Evolutionary conservation across 92 coral and sea anemone genomes (phyloP), one percentile per base, ranked within the genome.

Genomic region (Porites evermanni): DNA sequence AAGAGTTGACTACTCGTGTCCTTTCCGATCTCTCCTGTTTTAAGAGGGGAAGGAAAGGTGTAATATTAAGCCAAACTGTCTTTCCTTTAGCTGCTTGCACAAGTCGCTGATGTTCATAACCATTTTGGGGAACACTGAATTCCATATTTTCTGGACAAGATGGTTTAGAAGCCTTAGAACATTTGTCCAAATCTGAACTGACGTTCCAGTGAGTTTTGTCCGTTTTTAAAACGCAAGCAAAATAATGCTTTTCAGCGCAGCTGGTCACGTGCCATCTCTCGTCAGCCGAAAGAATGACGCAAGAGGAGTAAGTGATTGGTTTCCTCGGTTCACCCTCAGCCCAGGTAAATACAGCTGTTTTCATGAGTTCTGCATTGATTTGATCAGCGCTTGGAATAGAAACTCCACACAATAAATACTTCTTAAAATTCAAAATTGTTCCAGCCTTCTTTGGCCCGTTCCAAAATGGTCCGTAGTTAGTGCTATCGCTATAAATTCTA

Each of bases 321-420:
- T 70, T 63, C 17, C 63, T 83, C 2, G 98, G 98, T 67, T 94
- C 94, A 12, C 81, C 90, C 16, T 53, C 74, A 12, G 98, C 95
- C 98, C 98, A 94, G 1, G 98, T 93, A 63, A 94, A 94, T 7
- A 94, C 86, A 8, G 94, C 96, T 5, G 98, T 90, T 72, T 64
- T 73, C 58, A 94, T 79, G 17, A 94, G 81, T 52, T 88, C 80
- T 17, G 96, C 86, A 75, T 91, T 91, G 58, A 94, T 88, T 67
- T 94, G 96, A 71, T 94, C 96, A 1, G 94, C 98, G 12, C 91
- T 86, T 20, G 87, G 91, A 23, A 93, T 85, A 6, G 52, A 75
- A 0, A 93, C 83, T 26, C 94, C 96, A 75, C 96, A 93, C 60
- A 89, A 82, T 77, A 94, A 74, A 68, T 86, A 94, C 29, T 90